These are phyloP conservation scores for Rhynchonycteris naso DNA, from an alignment of 2,797 vertebrate species.

Conservation along the genomic window DNA sequence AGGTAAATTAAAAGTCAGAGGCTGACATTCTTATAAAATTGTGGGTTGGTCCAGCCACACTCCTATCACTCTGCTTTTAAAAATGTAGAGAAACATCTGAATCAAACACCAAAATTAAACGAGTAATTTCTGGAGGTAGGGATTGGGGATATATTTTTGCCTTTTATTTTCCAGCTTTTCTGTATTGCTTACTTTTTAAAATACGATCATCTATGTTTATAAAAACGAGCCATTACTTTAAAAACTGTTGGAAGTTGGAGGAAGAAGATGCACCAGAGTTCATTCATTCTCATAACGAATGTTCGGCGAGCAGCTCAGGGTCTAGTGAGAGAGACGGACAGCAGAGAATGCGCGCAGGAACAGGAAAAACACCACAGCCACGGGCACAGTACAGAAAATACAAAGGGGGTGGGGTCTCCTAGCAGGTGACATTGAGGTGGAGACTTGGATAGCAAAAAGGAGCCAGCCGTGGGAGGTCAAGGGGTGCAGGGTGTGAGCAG, in stretches of 20 bases:
- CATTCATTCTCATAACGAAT: neutral
- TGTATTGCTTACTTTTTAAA: neutral
- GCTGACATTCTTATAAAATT: neutral
- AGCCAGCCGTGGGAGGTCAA: rapidly evolving
- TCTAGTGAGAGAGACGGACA: neutral
- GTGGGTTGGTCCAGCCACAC: neutral
- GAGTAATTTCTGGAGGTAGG: neutral
- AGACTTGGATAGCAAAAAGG: neutral
- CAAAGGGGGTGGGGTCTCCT: neutral
- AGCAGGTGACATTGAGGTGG: neutral
- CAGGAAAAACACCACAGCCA: neutral
- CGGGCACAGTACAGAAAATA: rapidly evolving
- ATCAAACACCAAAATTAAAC: constrained; percentile 9
- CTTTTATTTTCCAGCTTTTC: constrained; percentile 9
- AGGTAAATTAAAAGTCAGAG: neutral
- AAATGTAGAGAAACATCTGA: neutral
- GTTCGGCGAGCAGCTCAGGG: neutral
- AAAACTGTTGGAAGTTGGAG: neutral
- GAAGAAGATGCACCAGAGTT: neutral
- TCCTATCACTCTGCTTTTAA: neutral
- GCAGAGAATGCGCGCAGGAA: rapidly evolving
- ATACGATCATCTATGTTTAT: neutral
- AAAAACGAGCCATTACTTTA: neutral
- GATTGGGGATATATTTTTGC: neutral
- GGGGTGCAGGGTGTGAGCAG: neutral